phyloP scores from a whole-genome alignment of 1,140 invertebrate genomes.

The Sarcophaga peregrina region DNA sequence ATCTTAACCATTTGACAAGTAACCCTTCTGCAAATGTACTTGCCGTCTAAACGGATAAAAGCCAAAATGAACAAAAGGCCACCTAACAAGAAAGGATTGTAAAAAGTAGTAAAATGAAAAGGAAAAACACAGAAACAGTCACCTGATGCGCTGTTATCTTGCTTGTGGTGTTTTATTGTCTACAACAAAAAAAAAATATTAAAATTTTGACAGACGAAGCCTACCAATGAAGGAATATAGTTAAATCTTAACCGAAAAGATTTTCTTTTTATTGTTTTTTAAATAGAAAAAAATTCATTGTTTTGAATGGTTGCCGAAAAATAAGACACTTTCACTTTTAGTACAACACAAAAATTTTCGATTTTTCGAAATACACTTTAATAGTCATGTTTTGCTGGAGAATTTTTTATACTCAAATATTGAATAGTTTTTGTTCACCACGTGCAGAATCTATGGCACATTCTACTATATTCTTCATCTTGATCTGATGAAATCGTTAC shows the following conservation, averaged over 20 bases:
- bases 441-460: no score
- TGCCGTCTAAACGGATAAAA: neutral
- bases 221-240: neutral
- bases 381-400: no score
- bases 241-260: neutral
- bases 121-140: conserved; percentile 8
- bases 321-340: neutral
- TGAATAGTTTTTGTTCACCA: no score
- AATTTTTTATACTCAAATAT: no score
- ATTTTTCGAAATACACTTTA: no score
- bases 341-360: no score
- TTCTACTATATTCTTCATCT: no score
- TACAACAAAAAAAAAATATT: neutral
- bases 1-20: neutral
- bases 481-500: no score
- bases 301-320: neutral
- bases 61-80: no score
- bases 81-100: neutral
- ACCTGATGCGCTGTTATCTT: conserved; percentile 39
- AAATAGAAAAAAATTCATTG: neutral
- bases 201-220: neutral
- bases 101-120: neutral
- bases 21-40: neutral
- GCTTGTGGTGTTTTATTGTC: conserved; percentile 27
- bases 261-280: neutral